Evolutionary conservation across 2,888 invertebrate genomes (phyloP), one percentile per base, ranked within the genome.

Genomic region (Phyto melanocephala): DNA sequence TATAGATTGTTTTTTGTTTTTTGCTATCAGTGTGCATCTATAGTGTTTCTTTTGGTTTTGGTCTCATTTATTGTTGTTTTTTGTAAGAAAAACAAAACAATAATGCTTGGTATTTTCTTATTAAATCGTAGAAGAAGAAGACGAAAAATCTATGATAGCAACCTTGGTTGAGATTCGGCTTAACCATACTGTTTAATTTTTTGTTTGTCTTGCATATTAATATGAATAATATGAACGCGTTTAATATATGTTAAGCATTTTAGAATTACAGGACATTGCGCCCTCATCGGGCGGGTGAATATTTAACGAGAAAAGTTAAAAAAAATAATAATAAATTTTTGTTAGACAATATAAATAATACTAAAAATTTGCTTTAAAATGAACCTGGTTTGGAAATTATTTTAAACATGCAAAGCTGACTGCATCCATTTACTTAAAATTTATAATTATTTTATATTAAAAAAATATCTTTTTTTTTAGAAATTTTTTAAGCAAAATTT

Each of bases 151-250:
- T 3, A 28, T 28, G 67, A 52, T 60, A 33, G 33, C 62, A 82
- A 75, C 79, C 75, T 67, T 71, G 75, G 79, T 65, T 79, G 60
- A 79, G 79, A 82, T 82, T 82, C 82, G 47, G 33, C 11, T 71
- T 70, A 70, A 62, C 28, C 54, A 40, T 60, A 22, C 22, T 50
- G 28, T 72, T 65, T 40, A 20, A 17, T 65, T 78, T 45, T 72
- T 74, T 82, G 79, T 82, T 79, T 82, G 65, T 75, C 71, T 71
- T 79, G 82, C 79, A 79, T 82, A 79, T 82, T 82, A 82, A 82
- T 79, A 79, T 67, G 82, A 82, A 82, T 82, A 82, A 82, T 79
- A 65, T 45, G 28, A 6, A 5, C 6, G 35, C 75, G 79, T 65
- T 82, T 71, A 60, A 76, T 63, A 33, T 65, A 54, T 81, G 70